These are phyloP conservation scores for Phengaris arion DNA, from an alignment of 2,888 invertebrate genomes.

Conservation along the genomic window DNA sequence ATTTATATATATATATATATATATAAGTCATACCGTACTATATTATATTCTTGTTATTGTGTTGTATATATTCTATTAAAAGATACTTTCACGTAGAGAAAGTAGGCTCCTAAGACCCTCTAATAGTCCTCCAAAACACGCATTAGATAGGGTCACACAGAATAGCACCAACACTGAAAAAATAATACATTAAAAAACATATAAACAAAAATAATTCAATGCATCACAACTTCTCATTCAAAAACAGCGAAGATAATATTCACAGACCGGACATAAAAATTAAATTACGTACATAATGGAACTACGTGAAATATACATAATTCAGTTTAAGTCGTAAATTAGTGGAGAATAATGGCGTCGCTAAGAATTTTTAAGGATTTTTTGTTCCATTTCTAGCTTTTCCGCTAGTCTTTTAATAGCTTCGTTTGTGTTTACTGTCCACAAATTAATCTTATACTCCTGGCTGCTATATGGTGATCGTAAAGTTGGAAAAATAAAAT, in stretches of 20 bases:
- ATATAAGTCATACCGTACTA: too few species aligned
- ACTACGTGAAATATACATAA: slow-evolving; percentile 23
- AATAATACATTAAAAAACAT: not conserved
- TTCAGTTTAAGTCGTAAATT: slow-evolving; percentile 23
- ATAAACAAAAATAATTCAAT: not conserved
- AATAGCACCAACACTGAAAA: not conserved
- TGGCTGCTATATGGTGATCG: too few species aligned
- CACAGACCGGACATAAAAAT: slow-evolving; percentile 11
- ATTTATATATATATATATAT: too few species aligned
- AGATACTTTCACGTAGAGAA: too few species aligned
- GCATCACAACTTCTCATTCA: not conserved
- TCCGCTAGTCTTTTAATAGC: slow-evolving; percentile 27
- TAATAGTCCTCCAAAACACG: too few species aligned
- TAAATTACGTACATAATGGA: slow-evolving; percentile 21
- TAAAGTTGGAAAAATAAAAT: too few species aligned
- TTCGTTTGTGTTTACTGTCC: slow-evolving; percentile 2
- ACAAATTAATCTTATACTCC: not conserved
- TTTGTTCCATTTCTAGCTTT: slow-evolving; percentile 26
- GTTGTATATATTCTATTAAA: too few species aligned
- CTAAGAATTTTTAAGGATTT: slow-evolving; percentile 29
- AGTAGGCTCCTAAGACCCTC: too few species aligned
- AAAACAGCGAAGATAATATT: not conserved
- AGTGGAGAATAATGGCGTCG: slow-evolving; percentile 28
- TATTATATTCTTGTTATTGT: too few species aligned
- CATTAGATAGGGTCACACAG: too few species aligned